phyloP scores from a whole-genome alignment of 1,140 invertebrate species.

The Ladona fulva region DNA sequence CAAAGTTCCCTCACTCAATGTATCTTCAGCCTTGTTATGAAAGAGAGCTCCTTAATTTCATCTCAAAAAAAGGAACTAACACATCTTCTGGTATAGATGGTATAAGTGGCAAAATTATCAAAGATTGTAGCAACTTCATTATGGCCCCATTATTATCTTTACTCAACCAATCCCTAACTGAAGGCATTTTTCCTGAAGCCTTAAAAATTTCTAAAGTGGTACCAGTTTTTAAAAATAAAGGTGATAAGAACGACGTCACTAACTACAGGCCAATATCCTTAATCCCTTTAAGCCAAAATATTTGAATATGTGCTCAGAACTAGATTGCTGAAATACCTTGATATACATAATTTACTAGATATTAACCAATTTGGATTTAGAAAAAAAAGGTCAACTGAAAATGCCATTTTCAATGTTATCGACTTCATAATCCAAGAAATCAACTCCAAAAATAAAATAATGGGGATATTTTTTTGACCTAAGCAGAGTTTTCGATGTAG shows the following conservation, averaged over 20 bases:
- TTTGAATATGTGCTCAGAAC: neutral
- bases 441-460: too few species aligned
- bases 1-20: neutral
- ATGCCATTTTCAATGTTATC: neutral
- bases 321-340: neutral
- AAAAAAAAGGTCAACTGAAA: neutral
- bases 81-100: neutral
- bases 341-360: neutral
- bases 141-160: neutral
- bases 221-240: neutral
- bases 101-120: neutral
- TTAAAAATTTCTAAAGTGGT: neutral
- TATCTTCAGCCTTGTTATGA: too few species aligned
- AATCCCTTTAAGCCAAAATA: neutral
- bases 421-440: neutral
- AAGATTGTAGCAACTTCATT: neutral
- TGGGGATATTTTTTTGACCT: conserved; percentile 15
- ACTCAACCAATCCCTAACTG: neutral
- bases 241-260: neutral
- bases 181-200: neutral
- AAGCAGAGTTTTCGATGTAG: too few species aligned
- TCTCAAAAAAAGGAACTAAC: neutral
- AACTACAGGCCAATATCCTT: neutral
- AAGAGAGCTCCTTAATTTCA: neutral
- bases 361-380: neutral